Evolutionary conservation across 2,888 invertebrate genomes (phyloP).

Genomic region (Drosophila falleni): DNA sequence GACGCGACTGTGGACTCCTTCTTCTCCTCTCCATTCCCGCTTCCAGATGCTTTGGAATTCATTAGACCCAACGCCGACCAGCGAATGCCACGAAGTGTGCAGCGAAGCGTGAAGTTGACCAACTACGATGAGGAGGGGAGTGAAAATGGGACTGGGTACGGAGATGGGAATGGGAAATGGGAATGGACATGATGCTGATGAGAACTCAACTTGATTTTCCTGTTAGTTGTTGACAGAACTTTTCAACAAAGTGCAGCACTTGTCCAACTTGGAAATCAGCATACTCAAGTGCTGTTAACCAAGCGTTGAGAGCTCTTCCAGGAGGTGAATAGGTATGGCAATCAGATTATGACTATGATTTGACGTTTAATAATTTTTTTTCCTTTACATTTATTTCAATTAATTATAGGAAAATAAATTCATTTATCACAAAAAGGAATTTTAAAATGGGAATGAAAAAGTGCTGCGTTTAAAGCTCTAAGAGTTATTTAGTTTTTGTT

Average conservation of each 20-base stretch:
- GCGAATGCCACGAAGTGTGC: constrained; percentile 52
- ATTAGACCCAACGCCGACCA: constrained; percentile 7
- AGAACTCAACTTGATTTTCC: constrained; percentile 45
- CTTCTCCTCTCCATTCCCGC: neutral
- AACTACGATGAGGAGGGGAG: neutral
- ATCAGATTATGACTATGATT: neutral
- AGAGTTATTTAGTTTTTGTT: too few relatives aligned
- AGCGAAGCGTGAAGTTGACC: constrained; percentile 72
- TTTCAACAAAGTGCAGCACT: constrained; percentile 55
- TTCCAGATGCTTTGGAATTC: constrained; percentile 8
- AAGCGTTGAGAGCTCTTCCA: constrained; percentile 37
- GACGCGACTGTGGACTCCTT: constrained; percentile 28
- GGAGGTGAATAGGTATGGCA: constrained; percentile 1
- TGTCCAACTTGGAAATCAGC: constrained; percentile 50
- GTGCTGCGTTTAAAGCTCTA: too few relatives aligned
- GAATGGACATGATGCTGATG: constrained; percentile 12
- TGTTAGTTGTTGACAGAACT: constrained; percentile 67
- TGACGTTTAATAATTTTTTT: too few relatives aligned
- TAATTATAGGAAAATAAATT: too few relatives aligned
- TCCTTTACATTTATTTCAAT: too few relatives aligned
- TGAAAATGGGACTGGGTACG: neutral
- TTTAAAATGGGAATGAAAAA: too few relatives aligned
- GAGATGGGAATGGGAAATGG: constrained; percentile 4
- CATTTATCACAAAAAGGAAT: too few relatives aligned
- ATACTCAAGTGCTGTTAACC: constrained; percentile 54